Evolutionary conservation across 1,140 invertebrate species (phyloP).

Genomic region (Bacillus rossius): DNA sequence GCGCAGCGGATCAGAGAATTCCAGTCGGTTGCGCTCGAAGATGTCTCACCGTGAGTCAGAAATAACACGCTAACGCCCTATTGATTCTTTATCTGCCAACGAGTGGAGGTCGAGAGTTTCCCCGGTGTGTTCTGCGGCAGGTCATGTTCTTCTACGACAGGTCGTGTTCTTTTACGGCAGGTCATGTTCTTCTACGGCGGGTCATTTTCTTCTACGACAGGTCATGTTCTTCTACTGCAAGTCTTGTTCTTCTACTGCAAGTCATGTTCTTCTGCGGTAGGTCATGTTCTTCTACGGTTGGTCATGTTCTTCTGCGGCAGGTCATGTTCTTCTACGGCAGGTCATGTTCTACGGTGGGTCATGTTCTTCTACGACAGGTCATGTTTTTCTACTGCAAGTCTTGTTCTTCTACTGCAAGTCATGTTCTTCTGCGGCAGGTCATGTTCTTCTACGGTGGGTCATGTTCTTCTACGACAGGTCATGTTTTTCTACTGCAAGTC

Average conservation of each 20-base stretch:
- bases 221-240: slow-evolving; percentile 92
- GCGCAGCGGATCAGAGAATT: too few relatives aligned
- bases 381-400: slow-evolving; percentile 93
- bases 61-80: too few relatives aligned
- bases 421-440: slow-evolving; percentile 53
- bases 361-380: slow-evolving; percentile 67
- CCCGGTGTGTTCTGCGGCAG: slow-evolving; percentile 47
- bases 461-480: slow-evolving; percentile 53
- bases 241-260: too few relatives aligned
- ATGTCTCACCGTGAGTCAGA: too few relatives aligned
- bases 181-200: slow-evolving; percentile 92
- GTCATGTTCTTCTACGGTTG: slow-evolving; percentile 91
- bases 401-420: too few relatives aligned
- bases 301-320: slow-evolving; percentile 47
- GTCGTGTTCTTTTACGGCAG: slow-evolving; percentile 56
- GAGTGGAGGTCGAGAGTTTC: too few relatives aligned
- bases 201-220: slow-evolving; percentile 56
- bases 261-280: slow-evolving; percentile 47
- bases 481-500: slow-evolving; percentile 93
- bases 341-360: slow-evolving; percentile 91
- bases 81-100: too few relatives aligned
- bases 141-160: slow-evolving; percentile 92
- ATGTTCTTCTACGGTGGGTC: slow-evolving; percentile 93
- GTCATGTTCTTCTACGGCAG: slow-evolving; percentile 92
- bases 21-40: too few relatives aligned